Conservation (phyloP, 2,797 vertebrate species). For the Rhinatrema bivittatum region DNA sequence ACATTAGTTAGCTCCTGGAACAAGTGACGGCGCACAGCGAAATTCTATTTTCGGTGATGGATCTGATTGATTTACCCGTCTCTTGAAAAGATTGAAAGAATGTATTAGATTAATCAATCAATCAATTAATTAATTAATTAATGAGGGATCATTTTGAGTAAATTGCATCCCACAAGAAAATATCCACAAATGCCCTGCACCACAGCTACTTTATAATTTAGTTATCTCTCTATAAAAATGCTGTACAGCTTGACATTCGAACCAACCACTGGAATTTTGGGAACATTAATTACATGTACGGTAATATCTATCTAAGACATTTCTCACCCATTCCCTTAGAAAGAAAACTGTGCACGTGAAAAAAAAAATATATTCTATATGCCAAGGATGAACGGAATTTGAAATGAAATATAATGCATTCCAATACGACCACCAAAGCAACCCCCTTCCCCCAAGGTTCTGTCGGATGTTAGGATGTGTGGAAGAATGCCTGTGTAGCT, state of each 20-base stretch:
- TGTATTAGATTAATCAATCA: constrained; percentile 33
- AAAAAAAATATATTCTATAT: no score
- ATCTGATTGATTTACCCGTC: constrained; percentile 33
- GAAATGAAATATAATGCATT: constrained; percentile 19
- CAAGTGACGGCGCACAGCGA: constrained; percentile 25
- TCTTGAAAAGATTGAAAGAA: no score
- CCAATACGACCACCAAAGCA: constrained; percentile 4
- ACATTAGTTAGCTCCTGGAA: constrained; percentile 37
- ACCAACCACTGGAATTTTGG: constrained; percentile 14
- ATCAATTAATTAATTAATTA: no score
- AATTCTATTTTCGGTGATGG: constrained; percentile 33
- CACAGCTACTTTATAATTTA: constrained; percentile 2
- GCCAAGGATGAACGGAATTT: constrained; percentile 7
- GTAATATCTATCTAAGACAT: no score
- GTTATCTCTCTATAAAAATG: constrained; percentile 1
- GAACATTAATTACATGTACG: constrained; percentile 13
- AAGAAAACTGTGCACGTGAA: no score
- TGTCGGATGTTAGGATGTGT: constrained; percentile 14
- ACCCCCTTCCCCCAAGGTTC: constrained; percentile 4
- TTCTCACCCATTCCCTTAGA: no score
- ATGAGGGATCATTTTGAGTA: constrained; percentile 18
- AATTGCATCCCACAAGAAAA: constrained; percentile 9
- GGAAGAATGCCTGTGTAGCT: constrained; percentile 38
- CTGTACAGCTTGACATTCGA: constrained; percentile 4
- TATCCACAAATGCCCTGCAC: constrained; percentile 11